Evolutionary conservation across 2,888 invertebrate genomes (phyloP), one percentile per base, ranked within the genome.

Genomic region (Leuctra nigra): DNA sequence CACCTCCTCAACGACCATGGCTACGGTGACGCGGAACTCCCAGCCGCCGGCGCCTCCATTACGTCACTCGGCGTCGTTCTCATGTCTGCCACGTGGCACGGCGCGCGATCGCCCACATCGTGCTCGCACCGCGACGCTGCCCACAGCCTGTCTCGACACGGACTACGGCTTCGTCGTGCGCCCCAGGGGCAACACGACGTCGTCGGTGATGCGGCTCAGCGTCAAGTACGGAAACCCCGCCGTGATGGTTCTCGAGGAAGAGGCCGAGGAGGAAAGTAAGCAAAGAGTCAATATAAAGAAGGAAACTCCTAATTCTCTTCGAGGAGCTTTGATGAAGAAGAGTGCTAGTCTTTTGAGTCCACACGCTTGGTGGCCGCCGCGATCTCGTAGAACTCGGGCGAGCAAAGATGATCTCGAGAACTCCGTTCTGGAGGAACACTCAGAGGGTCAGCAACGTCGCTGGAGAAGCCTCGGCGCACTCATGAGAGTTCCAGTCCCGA

Each of bases 21-120:
- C 50, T 33, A 50, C 50, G 4, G 13, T 50, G 22, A 33, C 33
- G 11, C 4, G 24, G 47, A 47, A 23, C 16, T n/a, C 70, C 69
- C 55, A 66, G 66, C 62, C 70, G 69, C 68, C 70, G 61, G 70
- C 71, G 59, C 69, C 71, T 63, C 71, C 71, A 63, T 66, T 75
- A 61, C 66, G 74, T 61, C 75, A 75, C 66, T 74, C 74, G 61
- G 74, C 73, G 55, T 74, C 73, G 63, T 75, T 75, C 66, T 73
- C 73, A 54, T 75, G 75, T 64, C 67, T 75, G 53, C 72, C 73
- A 58, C 69, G 73, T 38, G 67, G 70, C 62, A 66, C 69, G 23
- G 44, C 41, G 2, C 4, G 55, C 39, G 65, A 64, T 56, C 69
- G 69, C 25, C 68, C 64, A 20, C 72, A 72, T 58, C 67, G 72